phyloP scores from a whole-genome alignment of 2,888 invertebrate species.

The Cremastinae sp. region DNA sequence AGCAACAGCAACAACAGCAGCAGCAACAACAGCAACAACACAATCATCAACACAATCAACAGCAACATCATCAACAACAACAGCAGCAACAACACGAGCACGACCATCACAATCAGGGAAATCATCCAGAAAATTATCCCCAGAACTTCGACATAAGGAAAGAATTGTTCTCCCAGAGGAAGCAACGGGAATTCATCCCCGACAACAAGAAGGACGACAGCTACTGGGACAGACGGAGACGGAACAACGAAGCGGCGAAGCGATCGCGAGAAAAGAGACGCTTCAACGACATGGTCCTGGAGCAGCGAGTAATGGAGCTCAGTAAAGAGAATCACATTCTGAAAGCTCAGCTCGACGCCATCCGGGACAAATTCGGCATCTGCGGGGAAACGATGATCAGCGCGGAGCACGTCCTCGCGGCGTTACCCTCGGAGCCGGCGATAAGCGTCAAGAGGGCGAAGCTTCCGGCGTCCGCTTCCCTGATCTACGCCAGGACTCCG shows the following conservation, averaged over 20 bases:
- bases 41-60: constrained; percentile 58
- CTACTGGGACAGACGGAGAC: constrained; percentile 97
- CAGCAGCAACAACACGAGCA: constrained; percentile 77
- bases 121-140: constrained; percentile 73
- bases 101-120: constrained; percentile 77
- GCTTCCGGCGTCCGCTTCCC: constrained; percentile 73
- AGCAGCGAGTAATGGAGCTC: constrained; percentile 95
- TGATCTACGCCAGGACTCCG: constrained; percentile 83
- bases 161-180: constrained; percentile 93
- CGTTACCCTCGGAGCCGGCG: constrained; percentile 92
- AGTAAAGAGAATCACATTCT: constrained; percentile 97
- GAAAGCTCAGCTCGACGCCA: constrained; percentile 94
- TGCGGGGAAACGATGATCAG: constrained; percentile 93
- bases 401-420: constrained; percentile 93
- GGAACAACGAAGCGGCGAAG: constrained; percentile 99
- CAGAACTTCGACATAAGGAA: constrained; percentile 83
- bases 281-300: constrained; percentile 97
- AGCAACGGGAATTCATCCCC: constrained; percentile 97
- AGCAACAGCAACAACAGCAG: constrained; percentile 79
- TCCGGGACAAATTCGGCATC: constrained; percentile 95
- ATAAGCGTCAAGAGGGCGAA: constrained; percentile 90
- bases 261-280: constrained; percentile 97
- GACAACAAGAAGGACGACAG: constrained; percentile 98
- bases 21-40: constrained; percentile 65
- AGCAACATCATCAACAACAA: constrained; percentile 68